Evolutionary conservation across 2,888 invertebrate species (phyloP).

Genomic region (Margaritifera margaritifera): DNA sequence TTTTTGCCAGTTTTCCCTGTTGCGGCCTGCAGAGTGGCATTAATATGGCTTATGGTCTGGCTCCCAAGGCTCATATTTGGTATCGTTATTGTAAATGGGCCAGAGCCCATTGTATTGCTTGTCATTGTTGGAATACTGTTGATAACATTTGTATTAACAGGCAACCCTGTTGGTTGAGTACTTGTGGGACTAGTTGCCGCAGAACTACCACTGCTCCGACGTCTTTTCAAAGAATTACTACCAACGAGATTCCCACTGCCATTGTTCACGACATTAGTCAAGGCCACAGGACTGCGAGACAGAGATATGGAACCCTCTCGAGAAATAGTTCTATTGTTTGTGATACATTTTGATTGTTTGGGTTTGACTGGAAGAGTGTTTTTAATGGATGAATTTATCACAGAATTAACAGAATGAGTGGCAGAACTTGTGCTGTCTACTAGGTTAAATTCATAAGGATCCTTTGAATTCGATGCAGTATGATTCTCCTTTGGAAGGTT

Average conservation of each 20-base stretch:
- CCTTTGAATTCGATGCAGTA: conserved; percentile 54
- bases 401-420: conserved; percentile 22
- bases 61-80: conserved; percentile 51
- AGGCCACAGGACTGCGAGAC: conserved; percentile 25
- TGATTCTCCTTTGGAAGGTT: conserved; percentile 66
- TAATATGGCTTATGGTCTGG: conserved; percentile 48
- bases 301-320: conserved; percentile 34
- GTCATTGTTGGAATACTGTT: conserved; percentile 41
- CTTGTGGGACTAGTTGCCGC: conserved; percentile 16
- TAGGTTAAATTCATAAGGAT: conserved; percentile 68
- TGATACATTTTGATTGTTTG: conserved; percentile 17
- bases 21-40: conserved; percentile 43
- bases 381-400: conserved; percentile 19
- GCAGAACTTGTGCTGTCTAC: conserved; percentile 36
- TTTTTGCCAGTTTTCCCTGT: conserved; percentile 50
- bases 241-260: too few species aligned
- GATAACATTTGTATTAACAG: conserved; percentile 36
- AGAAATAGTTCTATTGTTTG: conserved; percentile 41
- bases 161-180: conserved; percentile 26
- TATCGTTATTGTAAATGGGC: conserved; percentile 52
- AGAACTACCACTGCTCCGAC: conserved; percentile 53
- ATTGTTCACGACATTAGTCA: too few species aligned
- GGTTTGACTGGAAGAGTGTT: conserved; percentile 28
- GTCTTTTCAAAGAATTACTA: conserved; percentile 31
- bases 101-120: conserved; percentile 34